Evolutionary conservation across 1,140 invertebrate genomes (phyloP).

Genomic region (Cyphomyrmex costatus): DNA sequence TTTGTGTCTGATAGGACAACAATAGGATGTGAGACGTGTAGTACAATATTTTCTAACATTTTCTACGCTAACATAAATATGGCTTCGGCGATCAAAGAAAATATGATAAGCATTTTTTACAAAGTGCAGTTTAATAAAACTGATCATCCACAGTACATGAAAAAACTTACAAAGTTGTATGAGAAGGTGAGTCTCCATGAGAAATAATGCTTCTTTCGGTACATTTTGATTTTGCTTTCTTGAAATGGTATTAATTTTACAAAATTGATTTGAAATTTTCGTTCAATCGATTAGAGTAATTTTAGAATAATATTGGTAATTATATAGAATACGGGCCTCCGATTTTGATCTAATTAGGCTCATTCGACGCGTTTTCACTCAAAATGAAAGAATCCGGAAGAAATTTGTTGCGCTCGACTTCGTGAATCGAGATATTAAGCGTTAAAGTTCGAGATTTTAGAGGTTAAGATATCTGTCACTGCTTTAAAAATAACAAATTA

Average conservation of each 20-base stretch:
- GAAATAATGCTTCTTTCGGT: background rate
- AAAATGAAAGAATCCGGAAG: too few relatives aligned
- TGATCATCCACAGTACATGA: slow-evolving; percentile 88
- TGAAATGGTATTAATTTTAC: background rate
- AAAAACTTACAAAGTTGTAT: slow-evolving; percentile 88
- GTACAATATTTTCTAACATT: background rate
- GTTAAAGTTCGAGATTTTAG: too few relatives aligned
- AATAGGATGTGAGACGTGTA: too few relatives aligned
- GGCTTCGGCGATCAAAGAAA: background rate
- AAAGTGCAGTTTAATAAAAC: slow-evolving; percentile 89
- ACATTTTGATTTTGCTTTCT: slow-evolving; percentile 21
- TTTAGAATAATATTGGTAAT: slow-evolving; percentile 4
- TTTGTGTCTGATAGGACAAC: too few relatives aligned
- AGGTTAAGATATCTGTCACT: too few relatives aligned
- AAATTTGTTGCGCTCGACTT: too few relatives aligned
- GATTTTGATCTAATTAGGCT: too few relatives aligned
- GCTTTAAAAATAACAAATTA: too few relatives aligned
- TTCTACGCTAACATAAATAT: slow-evolving; percentile 16
- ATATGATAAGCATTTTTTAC: slow-evolving; percentile 85
- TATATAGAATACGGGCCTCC: too few relatives aligned
- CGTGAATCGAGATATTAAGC: too few relatives aligned
- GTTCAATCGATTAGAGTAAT: background rate
- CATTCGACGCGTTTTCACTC: too few relatives aligned
- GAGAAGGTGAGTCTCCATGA: slow-evolving; percentile 85
- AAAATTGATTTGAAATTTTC: background rate